A percentile compares a stretch with the other conserved stretches of the same genome.
These are phyloP conservation scores for Brachyistius frenatus DNA, from an alignment of 2,113 vertebrate genomes.

Conservation along the genomic window DNA sequence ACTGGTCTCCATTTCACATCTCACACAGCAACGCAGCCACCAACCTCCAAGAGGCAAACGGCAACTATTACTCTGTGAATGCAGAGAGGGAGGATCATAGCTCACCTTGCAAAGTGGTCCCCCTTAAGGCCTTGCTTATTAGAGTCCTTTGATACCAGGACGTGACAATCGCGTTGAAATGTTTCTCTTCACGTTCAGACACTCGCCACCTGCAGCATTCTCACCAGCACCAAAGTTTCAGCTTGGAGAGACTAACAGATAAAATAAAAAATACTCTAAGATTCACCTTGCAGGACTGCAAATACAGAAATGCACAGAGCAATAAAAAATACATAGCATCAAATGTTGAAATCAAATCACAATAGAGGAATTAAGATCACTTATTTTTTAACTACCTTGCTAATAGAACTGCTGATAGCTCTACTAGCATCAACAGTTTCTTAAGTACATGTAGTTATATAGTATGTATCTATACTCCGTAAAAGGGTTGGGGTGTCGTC, in stretches of 20 bases:
- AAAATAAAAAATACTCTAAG: conserved; percentile 79
- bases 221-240: conserved; percentile 81
- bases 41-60: conserved; percentile 41
- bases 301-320: conserved; percentile 85
- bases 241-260: conserved; percentile 75
- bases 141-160: conserved; percentile 71
- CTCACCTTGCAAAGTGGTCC: conserved; percentile 50
- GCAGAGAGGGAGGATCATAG: conserved; percentile 31
- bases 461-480: conserved; percentile 80
- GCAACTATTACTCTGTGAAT: conserved; percentile 27
- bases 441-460: conserved; percentile 85
- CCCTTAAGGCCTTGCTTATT: conserved; percentile 67
- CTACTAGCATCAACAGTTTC: conserved; percentile 79
- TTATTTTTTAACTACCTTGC: conserved; percentile 80
- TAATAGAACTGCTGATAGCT: conserved; percentile 81
- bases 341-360: conserved; percentile 82
- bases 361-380: conserved; percentile 83
- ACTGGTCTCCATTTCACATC: conserved; percentile 19
- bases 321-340: conserved; percentile 84
- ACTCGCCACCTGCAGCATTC: conserved; percentile 47
- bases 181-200: conserved; percentile 40
- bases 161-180: conserved; percentile 61
- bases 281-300: conserved; percentile 83
- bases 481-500: conserved; percentile 60
- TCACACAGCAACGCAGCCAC: conserved; percentile 46